Conservation (phyloP, 2,797 vertebrate genomes). For the Epinephelus malabaricus region DNA sequence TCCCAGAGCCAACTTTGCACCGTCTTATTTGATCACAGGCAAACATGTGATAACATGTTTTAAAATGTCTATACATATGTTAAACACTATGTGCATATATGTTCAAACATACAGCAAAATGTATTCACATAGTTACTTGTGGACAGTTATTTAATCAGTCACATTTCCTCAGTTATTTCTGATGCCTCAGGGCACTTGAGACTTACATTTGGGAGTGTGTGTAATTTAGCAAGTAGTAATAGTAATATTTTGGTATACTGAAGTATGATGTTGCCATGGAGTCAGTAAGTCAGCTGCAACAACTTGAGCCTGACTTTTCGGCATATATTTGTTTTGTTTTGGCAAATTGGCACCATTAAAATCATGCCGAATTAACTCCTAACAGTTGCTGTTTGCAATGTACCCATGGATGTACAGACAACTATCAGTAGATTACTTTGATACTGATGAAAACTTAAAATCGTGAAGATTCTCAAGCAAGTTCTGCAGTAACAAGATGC, state of each 20-base stretch:
- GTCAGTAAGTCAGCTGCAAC: no score
- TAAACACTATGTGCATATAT: constrained; percentile 42
- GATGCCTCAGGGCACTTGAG: no score
- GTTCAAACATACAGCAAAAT: constrained; percentile 43
- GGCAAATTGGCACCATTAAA: not conserved
- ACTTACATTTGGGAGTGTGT: no score
- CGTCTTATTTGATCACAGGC: constrained; percentile 16
- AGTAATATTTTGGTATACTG: not conserved
- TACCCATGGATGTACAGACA: not conserved
- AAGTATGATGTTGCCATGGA: not conserved
- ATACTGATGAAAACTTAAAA: not conserved
- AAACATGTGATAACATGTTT: constrained; percentile 6
- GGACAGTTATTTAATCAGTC: no score
- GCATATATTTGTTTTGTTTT: not conserved
- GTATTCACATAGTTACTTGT: constrained; percentile 29
- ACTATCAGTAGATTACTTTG: not conserved
- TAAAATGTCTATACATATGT: constrained; percentile 15
- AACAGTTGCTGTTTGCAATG: not conserved
- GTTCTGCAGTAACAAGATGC: not conserved
- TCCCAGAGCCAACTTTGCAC: constrained; percentile 4
- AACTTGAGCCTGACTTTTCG: not conserved
- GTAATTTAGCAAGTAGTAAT: no score
- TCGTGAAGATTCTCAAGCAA: not conserved
- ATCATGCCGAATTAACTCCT: not conserved
- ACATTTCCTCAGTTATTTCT: no score